A percentile compares a stretch with the other conserved stretches of the same genome.
Evolutionary conservation across 2,797 vertebrate species (phyloP).

Genomic region (Delichon dasypus): DNA sequence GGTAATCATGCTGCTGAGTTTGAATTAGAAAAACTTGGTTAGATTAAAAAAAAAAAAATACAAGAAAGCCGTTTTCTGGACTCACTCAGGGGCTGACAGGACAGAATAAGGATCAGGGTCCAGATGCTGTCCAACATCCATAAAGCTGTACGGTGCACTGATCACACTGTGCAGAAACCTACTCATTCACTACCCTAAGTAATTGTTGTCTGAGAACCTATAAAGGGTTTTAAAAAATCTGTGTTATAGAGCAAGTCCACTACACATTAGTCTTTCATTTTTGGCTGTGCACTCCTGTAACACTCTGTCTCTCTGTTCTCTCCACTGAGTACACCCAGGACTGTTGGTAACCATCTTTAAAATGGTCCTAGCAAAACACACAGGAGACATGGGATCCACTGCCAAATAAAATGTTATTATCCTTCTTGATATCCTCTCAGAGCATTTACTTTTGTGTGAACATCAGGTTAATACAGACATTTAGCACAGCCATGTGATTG

Average conservation of each 20-base stretch:
- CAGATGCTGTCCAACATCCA: background rate
- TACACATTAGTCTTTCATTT: background rate
- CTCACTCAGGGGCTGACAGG: background rate
- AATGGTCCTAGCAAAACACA: background rate
- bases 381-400: background rate
- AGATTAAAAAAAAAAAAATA: background rate
- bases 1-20: background rate
- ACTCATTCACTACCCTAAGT: background rate
- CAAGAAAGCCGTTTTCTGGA: background rate
- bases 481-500: background rate
- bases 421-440: background rate
- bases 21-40: background rate
- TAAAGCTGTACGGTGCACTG: fast-evolving
- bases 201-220: background rate
- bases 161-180: background rate
- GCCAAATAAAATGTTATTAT: background rate
- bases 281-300: background rate
- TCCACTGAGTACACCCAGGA: fast-evolving
- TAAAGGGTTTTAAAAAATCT: background rate
- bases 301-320: fast-evolving
- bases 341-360: background rate
- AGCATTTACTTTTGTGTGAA: background rate
- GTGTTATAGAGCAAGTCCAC: background rate
- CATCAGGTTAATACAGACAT: background rate
- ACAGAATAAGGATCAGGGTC: background rate